Evolutionary conservation across 30 jellyfish, hydroid and myxozoan species (phyloP), one percentile per base, ranked within the genome.

Genomic region (Chrysaora quinquecirrha): DNA sequence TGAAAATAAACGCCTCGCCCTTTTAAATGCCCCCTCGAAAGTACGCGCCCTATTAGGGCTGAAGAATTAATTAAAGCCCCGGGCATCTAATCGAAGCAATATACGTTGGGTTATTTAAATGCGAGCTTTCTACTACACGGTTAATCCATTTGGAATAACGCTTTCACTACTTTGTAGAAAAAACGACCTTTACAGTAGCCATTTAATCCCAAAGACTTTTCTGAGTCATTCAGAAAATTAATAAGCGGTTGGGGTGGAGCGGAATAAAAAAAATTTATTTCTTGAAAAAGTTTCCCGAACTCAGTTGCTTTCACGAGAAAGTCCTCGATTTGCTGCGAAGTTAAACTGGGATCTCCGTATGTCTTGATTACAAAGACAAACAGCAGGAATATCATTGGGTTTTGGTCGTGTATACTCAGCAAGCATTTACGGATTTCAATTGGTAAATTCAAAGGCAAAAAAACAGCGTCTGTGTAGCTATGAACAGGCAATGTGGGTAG

Each of bases 311-410:
- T 16, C 52, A 27, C 30, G 46, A 80, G 25, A 43, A 80, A 19
- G 54, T 47, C 31, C 4, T 34, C 63, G 16, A 66, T 58, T 2
- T 18, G 9, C 27, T 64, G 48, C 22, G 90, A 30, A 1, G 52
- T 19, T 14, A 50, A 34, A 31, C 52, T 67, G 11, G 83, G 76
- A 38, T 66, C 54, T n/a, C 77, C 64, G 33, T 64, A 70, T 7
- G 83, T 30, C 50, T 80, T 68, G 30, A 80, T 66, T 4, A 65
- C 68, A 72, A 48, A 25, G 10, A 67, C 46, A 38, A 80, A 38
- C 90, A 80, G 22, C 63, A 80, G 74, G 65, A 80, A 80, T 18
- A 2, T 46, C 0, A 65, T 0, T 27, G 90, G 83, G 76, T 47
- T 47, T 10, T 52, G 2, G 28, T 66, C 65, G 9, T 48, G 31